Conservation (phyloP, 1,140 invertebrate species). For the Thereuonema tuberculata region DNA sequence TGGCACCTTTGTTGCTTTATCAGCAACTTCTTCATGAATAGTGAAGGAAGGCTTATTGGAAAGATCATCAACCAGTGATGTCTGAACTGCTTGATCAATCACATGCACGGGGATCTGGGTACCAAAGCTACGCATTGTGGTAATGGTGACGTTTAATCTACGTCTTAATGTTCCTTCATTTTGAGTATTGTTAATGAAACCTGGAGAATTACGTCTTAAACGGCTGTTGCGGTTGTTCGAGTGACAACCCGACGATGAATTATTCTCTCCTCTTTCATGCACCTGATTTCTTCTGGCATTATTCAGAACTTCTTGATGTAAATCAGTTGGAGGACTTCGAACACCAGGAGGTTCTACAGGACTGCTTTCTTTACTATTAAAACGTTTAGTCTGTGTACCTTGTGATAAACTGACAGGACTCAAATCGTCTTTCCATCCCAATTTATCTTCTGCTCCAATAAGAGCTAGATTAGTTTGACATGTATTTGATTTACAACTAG, state of each 20-base stretch:
- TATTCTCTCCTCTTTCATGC: too few species aligned
- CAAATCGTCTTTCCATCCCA: not conserved
- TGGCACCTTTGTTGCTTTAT: too few species aligned
- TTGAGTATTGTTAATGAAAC: not conserved
- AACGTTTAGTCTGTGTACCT: constrained; percentile 17
- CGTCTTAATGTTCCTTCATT: not conserved
- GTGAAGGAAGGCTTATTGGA: not conserved
- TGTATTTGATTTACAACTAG: constrained; percentile 14
- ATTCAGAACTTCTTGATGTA: too few species aligned
- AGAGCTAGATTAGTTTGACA: not conserved
- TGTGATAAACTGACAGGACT: constrained; percentile 9
- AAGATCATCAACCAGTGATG: constrained; percentile 28
- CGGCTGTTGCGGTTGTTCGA: too few species aligned
- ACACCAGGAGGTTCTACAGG: not conserved
- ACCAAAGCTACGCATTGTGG: not conserved
- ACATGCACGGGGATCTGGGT: constrained; percentile 43
- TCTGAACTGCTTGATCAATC: constrained; percentile 57
- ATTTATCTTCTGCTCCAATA: too few species aligned
- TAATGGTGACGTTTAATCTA: not conserved
- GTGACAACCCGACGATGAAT: too few species aligned
- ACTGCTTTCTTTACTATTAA: constrained; percentile 15
- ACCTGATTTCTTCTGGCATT: too few species aligned
- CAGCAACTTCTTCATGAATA: not conserved
- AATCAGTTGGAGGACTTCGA: too few species aligned
- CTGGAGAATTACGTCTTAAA: constrained; percentile 2